Evolutionary conservation across 2,888 invertebrate species (phyloP), one percentile per base, ranked within the genome.

Genomic region (Augiades crinisus): DNA sequence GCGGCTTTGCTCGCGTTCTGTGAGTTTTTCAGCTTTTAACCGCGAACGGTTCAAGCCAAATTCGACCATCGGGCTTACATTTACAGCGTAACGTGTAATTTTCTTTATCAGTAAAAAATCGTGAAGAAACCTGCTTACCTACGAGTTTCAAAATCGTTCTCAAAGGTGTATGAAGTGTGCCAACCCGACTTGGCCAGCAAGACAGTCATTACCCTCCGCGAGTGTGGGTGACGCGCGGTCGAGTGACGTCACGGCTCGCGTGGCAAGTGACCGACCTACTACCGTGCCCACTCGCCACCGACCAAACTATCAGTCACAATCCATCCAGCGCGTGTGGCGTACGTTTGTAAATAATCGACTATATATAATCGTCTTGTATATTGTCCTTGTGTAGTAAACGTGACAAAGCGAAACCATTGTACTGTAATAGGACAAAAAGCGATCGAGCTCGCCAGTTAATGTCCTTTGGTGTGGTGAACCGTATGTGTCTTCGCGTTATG

Each of bases 231-330:
- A 64, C 66, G 65, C 62, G 56, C 57, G 56, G 36, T 53, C 55
- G 21, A 24, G 64, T 70, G 72, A 73, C 78, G 77, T 77, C 76
- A 73, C 64, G 40, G 43, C 44, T 64, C 60, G 67, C 69, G 66
- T 65, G 68, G 62, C 63, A 51, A 59, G 54, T 43, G 52, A 50
- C 47, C 47, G 7, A 34, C 47, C 31, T 30, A 30, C 30, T 30
- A 16, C 31, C 22, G 43, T 22, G 27, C 33, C 33, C 31, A 14
- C 49, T 30, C 21, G 24, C 52, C 16, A 36, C 46, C 12, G n/a
- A 36, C 17, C 19, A 17, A 17, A 17, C n/a, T n/a, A n/a, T n/a
- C 62, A 62, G 59, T 56, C 46, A 47, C 37, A 19, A 5, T 27
- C 40, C 40, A 41, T 47, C 40, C 49, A 24, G 36, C 52, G 53